Conservation (phyloP, 92 coral and sea anemone species). For the Epizoanthus fatuus region DNA sequence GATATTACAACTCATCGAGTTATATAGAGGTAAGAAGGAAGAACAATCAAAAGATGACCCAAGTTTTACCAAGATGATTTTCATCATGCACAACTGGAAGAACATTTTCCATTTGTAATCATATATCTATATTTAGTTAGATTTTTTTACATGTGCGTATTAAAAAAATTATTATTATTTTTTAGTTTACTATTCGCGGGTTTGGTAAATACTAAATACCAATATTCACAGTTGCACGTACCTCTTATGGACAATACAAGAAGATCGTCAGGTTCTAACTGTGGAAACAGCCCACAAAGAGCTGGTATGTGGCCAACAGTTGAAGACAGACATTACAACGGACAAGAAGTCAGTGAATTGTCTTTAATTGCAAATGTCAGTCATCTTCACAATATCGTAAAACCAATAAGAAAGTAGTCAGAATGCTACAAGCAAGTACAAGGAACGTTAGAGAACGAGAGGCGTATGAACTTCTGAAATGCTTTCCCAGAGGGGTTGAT, state of each 20-base stretch:
- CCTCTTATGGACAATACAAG: background rate
- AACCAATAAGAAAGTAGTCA: conserved; percentile 44
- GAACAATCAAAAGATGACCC: too few species aligned
- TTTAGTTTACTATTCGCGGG: too few species aligned
- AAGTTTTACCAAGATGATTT: too few species aligned
- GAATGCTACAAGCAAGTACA: conserved; percentile 29
- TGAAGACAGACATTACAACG: conserved; percentile 1
- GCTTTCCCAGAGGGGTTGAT: conserved; percentile 54
- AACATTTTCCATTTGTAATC: too few species aligned
- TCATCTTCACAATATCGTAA: conserved; percentile 31
- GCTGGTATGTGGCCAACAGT: background rate
- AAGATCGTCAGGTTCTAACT: background rate
- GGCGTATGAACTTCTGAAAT: conserved; percentile 37
- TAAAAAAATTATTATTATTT: too few species aligned
- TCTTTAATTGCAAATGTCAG: conserved; percentile 24
- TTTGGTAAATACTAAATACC: too few species aligned
- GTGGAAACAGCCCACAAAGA: conserved; percentile 12
- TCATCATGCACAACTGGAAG: too few species aligned
- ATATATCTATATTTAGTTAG: too few species aligned
- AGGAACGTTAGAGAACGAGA: conserved; percentile 17
- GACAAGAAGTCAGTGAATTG: background rate
- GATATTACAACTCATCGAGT: too few species aligned
- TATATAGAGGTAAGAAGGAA: too few species aligned
- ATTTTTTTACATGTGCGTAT: too few species aligned
- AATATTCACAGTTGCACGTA: too few species aligned